phyloP scores from a whole-genome alignment of 2,888 invertebrate genomes.

The Drosophila austrosaltans region DNA sequence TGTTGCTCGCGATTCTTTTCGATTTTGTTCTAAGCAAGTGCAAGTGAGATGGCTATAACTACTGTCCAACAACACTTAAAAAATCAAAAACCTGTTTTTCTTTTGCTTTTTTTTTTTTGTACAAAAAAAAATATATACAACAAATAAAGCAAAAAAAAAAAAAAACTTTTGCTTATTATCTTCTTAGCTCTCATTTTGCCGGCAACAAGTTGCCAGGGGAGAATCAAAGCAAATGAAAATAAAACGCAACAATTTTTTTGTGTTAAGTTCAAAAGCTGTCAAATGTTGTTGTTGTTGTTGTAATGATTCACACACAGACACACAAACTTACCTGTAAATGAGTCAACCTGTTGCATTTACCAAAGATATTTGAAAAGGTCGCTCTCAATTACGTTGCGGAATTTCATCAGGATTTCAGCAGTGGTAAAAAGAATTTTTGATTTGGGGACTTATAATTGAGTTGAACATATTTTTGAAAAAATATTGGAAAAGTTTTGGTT shows the following conservation, averaged over 20 bases:
- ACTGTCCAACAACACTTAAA: conserved; percentile 2
- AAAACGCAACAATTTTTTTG: conserved; percentile 1
- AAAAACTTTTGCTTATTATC: conserved; percentile 53
- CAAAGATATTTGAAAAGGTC: conserved; percentile 1
- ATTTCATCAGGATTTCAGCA: background rate
- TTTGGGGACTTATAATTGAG: too few species aligned
- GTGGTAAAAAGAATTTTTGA: too few species aligned
- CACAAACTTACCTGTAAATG: background rate
- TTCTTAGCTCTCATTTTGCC: conserved; percentile 17
- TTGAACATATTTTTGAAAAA: too few species aligned
- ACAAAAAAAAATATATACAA: background rate
- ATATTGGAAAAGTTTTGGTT: too few species aligned
- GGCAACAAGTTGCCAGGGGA: conserved; percentile 17
- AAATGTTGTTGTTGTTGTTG: conserved; percentile 5
- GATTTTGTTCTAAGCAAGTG: conserved; percentile 70
- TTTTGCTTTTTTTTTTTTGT: background rate
- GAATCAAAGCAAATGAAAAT: background rate
- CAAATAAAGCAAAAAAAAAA: background rate
- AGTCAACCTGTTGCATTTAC: conserved; percentile 10
- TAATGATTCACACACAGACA: conserved; percentile 14
- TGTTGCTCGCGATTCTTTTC: conserved; percentile 44
- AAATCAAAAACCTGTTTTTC: conserved; percentile 20
- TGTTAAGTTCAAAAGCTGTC: conserved; percentile 17
- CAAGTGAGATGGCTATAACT: conserved; percentile 29
- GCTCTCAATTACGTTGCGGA: background rate